phyloP scores from a whole-genome alignment of 2,113 vertebrate genomes.

The Rhynchomys soricoides region DNA sequence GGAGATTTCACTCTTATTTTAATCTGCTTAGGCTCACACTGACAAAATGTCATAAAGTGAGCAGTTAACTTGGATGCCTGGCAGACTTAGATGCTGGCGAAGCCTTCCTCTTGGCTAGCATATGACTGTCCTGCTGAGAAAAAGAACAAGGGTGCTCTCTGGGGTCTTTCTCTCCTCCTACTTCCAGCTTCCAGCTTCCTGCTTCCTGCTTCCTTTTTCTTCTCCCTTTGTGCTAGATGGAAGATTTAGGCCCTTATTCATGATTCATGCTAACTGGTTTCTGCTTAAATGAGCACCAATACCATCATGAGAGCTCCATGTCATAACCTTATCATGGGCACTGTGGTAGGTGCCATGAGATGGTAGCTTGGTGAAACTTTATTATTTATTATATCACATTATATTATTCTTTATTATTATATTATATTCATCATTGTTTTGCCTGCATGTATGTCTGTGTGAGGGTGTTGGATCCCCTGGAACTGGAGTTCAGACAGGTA shows the following conservation, averaged over 20 bases:
- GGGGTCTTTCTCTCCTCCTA: background rate
- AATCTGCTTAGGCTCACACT: background rate
- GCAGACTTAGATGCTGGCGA: background rate
- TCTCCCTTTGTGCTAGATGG: background rate
- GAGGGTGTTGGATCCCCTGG: no score
- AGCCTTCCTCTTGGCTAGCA: background rate
- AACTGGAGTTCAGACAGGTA: no score
- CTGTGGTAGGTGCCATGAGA: background rate
- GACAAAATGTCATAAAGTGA: background rate
- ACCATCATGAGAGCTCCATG: background rate
- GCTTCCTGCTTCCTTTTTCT: background rate
- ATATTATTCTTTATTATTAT: no score
- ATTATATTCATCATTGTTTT: no score
- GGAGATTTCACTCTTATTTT: background rate
- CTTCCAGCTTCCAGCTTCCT: background rate
- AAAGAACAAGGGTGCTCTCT: background rate
- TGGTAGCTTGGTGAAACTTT: background rate
- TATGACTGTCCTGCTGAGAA: background rate
- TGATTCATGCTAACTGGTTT: background rate
- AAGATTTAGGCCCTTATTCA: background rate
- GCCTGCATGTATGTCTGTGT: no score
- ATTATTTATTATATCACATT: no score
- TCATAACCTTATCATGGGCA: background rate
- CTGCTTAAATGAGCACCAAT: background rate
- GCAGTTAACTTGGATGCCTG: background rate